These are phyloP conservation scores for Drosophila insularis DNA, from an alignment of 1,140 invertebrate species.

Conservation along the genomic window DNA sequence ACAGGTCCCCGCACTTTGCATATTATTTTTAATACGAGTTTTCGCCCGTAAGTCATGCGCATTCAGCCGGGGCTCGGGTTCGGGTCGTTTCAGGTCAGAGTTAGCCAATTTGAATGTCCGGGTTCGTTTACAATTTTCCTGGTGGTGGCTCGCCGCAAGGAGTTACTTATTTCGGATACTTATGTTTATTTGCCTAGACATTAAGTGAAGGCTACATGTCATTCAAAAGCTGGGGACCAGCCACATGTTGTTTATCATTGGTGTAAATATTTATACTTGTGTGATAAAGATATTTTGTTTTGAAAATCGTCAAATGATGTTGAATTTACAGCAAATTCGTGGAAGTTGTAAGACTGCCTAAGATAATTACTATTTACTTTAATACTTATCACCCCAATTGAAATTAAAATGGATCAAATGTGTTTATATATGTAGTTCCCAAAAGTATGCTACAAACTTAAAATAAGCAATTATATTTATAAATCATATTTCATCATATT, in stretches of 20 bases:
- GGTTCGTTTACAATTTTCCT: constrained; percentile 3
- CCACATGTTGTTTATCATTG: constrained; percentile 30
- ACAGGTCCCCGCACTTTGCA: constrained; percentile 83
- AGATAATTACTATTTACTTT: too few relatives aligned
- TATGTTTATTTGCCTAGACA: constrained; percentile 58
- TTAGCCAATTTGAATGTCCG: constrained; percentile 61
- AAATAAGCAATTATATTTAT: too few relatives aligned
- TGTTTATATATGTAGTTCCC: not conserved
- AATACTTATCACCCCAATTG: too few relatives aligned
- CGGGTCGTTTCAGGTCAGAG: constrained; percentile 42
- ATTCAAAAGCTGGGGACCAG: not conserved
- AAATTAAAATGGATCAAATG: too few relatives aligned
- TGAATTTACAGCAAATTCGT: too few relatives aligned
- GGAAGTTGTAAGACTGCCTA: too few relatives aligned
- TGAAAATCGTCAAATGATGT: constrained; percentile 5
- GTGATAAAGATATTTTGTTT: not conserved
- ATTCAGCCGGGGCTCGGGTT: constrained; percentile 18
- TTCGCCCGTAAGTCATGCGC: constrained; percentile 42
- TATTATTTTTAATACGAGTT: constrained; percentile 81
- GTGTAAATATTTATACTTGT: constrained; percentile 50
- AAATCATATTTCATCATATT: too few relatives aligned
- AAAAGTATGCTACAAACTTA: not conserved
- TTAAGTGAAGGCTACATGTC: constrained; percentile 32
- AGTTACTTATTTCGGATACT: constrained; percentile 42
- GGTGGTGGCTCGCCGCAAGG: constrained; percentile 46